Evolutionary conservation across 2,888 invertebrate species (phyloP).

Genomic region (Slavum lentiscoides): DNA sequence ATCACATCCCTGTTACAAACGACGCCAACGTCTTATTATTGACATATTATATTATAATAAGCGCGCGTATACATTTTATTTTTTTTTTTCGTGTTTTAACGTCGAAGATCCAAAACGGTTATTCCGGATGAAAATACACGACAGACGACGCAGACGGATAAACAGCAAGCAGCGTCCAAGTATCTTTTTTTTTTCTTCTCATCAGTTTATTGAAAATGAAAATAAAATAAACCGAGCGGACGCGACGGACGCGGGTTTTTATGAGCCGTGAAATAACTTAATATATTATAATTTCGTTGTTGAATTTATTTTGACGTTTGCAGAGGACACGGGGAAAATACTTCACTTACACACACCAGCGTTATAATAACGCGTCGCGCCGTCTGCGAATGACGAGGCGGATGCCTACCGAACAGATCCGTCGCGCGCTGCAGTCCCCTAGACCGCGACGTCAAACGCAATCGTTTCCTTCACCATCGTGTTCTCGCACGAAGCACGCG

Average conservation of each 20-base stretch:
- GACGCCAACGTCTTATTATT: too few species aligned
- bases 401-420: background rate
- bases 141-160: too few species aligned
- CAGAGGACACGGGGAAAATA: background rate
- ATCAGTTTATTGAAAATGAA: too few species aligned
- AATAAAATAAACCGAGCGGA: background rate
- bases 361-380: background rate
- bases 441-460: slow-evolving; percentile 48
- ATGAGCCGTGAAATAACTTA: slow-evolving; percentile 21
- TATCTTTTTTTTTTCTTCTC: too few species aligned
- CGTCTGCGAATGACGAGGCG: slow-evolving; percentile 31
- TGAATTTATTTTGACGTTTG: slow-evolving; percentile 16
- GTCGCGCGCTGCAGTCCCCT: background rate
- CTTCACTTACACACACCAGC: too few species aligned
- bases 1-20: too few species aligned
- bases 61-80: too few species aligned
- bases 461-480: slow-evolving; percentile 18
- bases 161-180: too few species aligned
- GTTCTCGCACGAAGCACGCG: background rate
- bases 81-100: too few species aligned
- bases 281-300: background rate
- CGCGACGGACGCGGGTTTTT: background rate
- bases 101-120: too few species aligned
- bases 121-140: too few species aligned
- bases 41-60: too few species aligned